Evolutionary conservation across 2,888 invertebrate species (phyloP).

Genomic region (Drosophila leonis): DNA sequence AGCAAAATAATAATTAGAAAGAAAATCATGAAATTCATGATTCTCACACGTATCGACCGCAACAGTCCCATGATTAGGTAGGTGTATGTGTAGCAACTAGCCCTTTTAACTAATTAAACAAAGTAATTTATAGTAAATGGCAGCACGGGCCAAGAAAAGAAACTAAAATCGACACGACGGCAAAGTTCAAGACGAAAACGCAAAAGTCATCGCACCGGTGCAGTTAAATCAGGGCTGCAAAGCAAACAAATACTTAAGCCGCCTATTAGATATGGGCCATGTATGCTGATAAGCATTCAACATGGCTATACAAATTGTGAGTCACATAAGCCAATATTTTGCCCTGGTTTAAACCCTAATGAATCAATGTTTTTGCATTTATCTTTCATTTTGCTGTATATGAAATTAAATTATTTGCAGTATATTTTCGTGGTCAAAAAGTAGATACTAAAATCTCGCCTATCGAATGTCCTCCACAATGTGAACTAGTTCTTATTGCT

Average conservation of each 20-base stretch:
- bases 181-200: slow-evolving; percentile 73
- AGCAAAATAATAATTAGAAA: slow-evolving; percentile 88
- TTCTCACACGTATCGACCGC: slow-evolving; percentile 85
- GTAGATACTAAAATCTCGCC: slow-evolving; percentile 10
- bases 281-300: slow-evolving; percentile 14
- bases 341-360: too few relatives aligned
- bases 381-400: too few relatives aligned
- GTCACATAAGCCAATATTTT: neutral
- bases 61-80: slow-evolving; percentile 84
- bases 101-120: slow-evolving; percentile 15
- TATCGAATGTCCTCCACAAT: slow-evolving; percentile 22
- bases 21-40: slow-evolving; percentile 86
- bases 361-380: neutral
- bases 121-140: slow-evolving; percentile 29
- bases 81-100: slow-evolving; percentile 9
- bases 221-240: slow-evolving; percentile 48
- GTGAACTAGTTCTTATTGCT: slow-evolving; percentile 13
- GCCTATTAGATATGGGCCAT: slow-evolving; percentile 10
- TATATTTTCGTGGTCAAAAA: neutral
- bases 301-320: neutral
- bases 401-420: neutral
- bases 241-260: slow-evolving; percentile 19
- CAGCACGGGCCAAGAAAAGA: slow-evolving; percentile 27
- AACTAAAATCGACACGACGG: slow-evolving; percentile 72
- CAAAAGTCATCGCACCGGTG: slow-evolving; percentile 70